Base-by-base conservation (phyloP, 2,797 vertebrate species). In the Tapirus indicus region DNA sequence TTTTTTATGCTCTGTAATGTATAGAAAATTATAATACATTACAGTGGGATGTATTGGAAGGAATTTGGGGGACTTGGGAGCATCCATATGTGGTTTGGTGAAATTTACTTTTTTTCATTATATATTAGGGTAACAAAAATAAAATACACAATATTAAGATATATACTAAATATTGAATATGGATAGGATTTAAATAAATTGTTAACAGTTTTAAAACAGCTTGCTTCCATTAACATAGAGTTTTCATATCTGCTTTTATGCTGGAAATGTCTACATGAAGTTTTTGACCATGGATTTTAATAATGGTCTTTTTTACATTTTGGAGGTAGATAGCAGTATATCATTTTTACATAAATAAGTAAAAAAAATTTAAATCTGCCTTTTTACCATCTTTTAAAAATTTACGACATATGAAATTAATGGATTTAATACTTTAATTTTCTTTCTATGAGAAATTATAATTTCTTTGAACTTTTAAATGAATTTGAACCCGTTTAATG, bases 241-340 rank as follows among this genome's bases (percentile, higher is more conserved):
- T 62, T 75, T 78, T 86, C 9, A 10, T 64, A 78, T 21, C 66
- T 49, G 32, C 5, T 80, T 82, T 87, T 72, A 41, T 23, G 29
- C 2, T 32, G 17, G 7, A 78, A 78, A 89, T 47, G 14, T 5
- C 16, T 54, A 64, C 29, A 44, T 74, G n/a, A 68, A 60, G 21
- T 41, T 96, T 79, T 96, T 86, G 47, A 54, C 13, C 4, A 58
- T 58, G 3, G 75, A 58, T 88, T 94, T 95, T 71, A 85, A 85
- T 56, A 85, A 80, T 7, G 2, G 1, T 25, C 9, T 75, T 9
- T 75, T 95, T 11, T 80, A 88, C 49, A 80, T n/a, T 89, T 82
- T 52, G 35, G 16, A 71, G 58, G 29, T 16, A 47, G 32, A 38
- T 8, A 78, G 17, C 85, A 64, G 1, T 72, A 32, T 82, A 9